Percentiles rank a stretch among this genome's conserved stretches.
Conservation (phyloP, 2,113 vertebrate genomes). For the Solenodon paradoxus region DNA sequence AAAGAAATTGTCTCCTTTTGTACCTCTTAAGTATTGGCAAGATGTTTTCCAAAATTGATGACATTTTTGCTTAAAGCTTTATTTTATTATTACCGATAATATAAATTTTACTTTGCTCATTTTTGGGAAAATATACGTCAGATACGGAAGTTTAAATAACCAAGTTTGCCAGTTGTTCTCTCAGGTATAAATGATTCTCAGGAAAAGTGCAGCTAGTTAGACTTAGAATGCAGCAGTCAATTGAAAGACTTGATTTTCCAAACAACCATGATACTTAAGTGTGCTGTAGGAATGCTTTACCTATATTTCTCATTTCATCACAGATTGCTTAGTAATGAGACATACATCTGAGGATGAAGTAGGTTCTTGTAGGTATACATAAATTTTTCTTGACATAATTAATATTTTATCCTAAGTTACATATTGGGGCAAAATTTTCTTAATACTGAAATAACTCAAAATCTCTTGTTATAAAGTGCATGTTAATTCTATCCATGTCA, state of each 20-base stretch:
- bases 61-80: neutral
- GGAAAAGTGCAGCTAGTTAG: neutral
- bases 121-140: slow-evolving; percentile 27
- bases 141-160: neutral
- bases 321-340: neutral
- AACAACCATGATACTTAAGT: neutral
- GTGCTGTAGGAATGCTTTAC: neutral
- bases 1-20: neutral
- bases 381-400: neutral
- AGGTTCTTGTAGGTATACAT: neutral
- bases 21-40: neutral
- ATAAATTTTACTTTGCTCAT: neutral
- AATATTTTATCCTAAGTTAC: neutral
- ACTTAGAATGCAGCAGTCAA: neutral
- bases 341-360: neutral
- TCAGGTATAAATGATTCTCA: neutral
- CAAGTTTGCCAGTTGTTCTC: neutral
- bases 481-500: neutral
- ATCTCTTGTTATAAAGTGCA: neutral
- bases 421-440: neutral
- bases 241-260: neutral
- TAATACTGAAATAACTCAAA: neutral
- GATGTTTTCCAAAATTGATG: neutral
- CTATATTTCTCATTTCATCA: neutral
- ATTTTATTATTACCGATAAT: neutral